Conservation (phyloP, 2,888 invertebrate species). For the Rhogogaster chlorosoma region DNA sequence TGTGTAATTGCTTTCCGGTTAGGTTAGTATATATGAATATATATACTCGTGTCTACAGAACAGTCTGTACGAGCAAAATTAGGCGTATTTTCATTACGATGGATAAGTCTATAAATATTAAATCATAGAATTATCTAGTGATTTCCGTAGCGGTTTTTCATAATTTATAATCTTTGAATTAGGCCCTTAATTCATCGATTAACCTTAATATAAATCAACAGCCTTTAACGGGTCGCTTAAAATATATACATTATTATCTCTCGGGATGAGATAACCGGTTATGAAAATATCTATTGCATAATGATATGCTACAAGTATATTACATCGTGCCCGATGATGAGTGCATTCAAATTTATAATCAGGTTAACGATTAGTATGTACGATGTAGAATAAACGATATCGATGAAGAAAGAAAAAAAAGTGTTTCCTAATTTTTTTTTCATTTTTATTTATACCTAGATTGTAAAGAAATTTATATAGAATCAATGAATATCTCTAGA, state of each 20-base stretch:
- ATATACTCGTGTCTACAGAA: not conserved
- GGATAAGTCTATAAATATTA: not conserved
- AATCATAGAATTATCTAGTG: not conserved
- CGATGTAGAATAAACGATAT: not conserved
- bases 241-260: not conserved
- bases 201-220: slow-evolving; percentile 13
- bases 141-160: not conserved
- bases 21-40: not conserved
- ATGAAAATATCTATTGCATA: slow-evolving; percentile 40
- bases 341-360: not conserved
- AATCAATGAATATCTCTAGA: not conserved
- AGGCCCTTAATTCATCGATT: slow-evolving; percentile 8
- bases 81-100: not conserved
- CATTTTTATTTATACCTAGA: not conserved
- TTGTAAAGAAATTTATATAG: not conserved
- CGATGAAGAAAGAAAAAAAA: not conserved
- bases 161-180: not conserved
- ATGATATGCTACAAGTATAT: not conserved
- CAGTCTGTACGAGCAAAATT: not conserved
- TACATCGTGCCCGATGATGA: not conserved
- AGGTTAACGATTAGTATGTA: not conserved
- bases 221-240: not conserved
- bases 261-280: slow-evolving; percentile 30
- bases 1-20: slow-evolving; percentile 47
- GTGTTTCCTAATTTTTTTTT: not conserved